Percentiles rank a stretch among this genome's conserved stretches.
phyloP scores from a whole-genome alignment of 2,888 invertebrate genomes.

The Agrotis segetum region DNA sequence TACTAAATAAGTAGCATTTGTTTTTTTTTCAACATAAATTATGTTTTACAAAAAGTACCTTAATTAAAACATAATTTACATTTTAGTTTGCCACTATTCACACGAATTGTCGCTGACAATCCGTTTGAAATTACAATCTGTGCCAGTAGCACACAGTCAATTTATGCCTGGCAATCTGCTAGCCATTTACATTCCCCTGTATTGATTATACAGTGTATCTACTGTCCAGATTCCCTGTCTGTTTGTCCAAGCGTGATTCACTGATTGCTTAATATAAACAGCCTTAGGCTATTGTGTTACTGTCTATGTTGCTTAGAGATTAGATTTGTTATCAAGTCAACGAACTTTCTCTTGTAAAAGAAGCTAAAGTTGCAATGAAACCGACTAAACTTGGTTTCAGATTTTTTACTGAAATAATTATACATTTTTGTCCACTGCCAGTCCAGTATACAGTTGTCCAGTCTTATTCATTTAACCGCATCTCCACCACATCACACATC shows the following conservation, averaged over 20 bases:
- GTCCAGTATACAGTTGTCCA: too few species aligned
- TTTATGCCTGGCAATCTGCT: constrained; percentile 53
- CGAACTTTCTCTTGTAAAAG: background rate
- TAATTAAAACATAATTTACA: too few species aligned
- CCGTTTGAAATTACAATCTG: constrained; percentile 36
- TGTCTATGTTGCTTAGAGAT: background rate
- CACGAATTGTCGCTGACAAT: constrained; percentile 29
- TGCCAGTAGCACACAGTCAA: constrained; percentile 30
- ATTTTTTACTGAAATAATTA: too few species aligned
- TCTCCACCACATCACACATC: too few species aligned
- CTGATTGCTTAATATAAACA: constrained; percentile 29
- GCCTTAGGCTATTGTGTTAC: background rate
- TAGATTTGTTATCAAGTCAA: background rate
- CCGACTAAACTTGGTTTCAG: too few species aligned
- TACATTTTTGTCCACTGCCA: too few species aligned
- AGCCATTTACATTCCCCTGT: constrained; percentile 53
- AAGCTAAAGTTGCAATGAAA: background rate
- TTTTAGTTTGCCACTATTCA: constrained; percentile 19
- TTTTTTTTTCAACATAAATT: too few species aligned
- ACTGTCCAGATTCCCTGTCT: constrained; percentile 42
- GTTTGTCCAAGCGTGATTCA: constrained; percentile 46
- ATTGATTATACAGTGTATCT: constrained; percentile 63
- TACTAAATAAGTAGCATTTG: too few species aligned
- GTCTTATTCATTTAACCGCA: too few species aligned
- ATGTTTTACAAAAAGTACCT: background rate